Conservation (phyloP, 2,113 vertebrate genomes). For the Clarias batrachus region DNA sequence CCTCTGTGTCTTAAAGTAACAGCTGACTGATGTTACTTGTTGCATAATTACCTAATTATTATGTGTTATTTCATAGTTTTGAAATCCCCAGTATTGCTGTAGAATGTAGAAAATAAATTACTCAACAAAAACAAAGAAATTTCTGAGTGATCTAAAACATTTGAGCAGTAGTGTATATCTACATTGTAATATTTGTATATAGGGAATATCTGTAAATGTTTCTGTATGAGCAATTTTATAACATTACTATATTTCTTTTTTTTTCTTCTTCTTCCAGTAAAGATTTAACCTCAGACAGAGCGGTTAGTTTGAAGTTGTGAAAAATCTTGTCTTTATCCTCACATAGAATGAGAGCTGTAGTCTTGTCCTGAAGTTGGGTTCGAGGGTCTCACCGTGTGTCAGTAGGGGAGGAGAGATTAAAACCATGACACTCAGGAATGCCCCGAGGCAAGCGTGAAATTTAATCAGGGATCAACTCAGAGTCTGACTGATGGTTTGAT, state of each 20-base stretch:
- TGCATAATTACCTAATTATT: no score
- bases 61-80: no score
- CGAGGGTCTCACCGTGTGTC: conserved; percentile 7
- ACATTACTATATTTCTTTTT: not conserved
- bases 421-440: conserved; percentile 69
- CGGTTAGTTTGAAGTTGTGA: not conserved
- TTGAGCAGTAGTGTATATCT: not conserved
- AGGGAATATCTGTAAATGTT: not conserved
- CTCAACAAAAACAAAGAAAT: no score
- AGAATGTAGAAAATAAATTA: no score
- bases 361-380: conserved; percentile 17
- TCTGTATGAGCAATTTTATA: not conserved
- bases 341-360: not conserved
- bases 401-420: conserved; percentile 47
- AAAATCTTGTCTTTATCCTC: not conserved
- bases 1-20: no score
- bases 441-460: conserved; percentile 61
- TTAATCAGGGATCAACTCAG: conserved; percentile 56
- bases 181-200: not conserved
- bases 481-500: conserved; percentile 33
- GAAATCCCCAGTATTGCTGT: no score
- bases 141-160: no score
- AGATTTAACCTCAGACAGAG: not conserved
- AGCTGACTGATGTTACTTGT: no score
- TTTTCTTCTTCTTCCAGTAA: not conserved